Base-by-base conservation (phyloP, 2,888 invertebrate species). In the Ichneumoninae sp. region DNA sequence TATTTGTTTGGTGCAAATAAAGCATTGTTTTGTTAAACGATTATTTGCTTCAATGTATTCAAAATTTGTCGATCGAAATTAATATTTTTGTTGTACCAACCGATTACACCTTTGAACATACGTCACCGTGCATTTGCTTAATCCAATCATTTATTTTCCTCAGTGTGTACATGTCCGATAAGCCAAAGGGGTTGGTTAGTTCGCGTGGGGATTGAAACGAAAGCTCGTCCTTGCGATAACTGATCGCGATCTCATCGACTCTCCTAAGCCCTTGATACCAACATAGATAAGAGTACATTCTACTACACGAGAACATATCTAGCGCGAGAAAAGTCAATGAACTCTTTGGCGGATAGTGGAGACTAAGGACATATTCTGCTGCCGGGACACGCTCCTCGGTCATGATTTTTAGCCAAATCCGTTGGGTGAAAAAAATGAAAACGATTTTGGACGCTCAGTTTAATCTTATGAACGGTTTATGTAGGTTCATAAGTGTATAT, bases 271-370 rank as follows among this genome's bases (percentile, higher is more conserved):
- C 52, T 44, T 65, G 65, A 66, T 60, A 71, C 57, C 76, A 19
- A 26, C 40, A 80, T 80, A 54, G 83, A 83, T 80, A 66, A 16
- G 8, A 16, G 8, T 52, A 44, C 52, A 16, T 52, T 33, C 52
- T 33, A 70, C 36, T 72, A 26, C 26, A 26, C 50, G 33, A 22
- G 54, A 60, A 66, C 33, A 66, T 68, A 80, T 60, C 36, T 54
- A 52, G 71, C 30, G 66, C 54, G 65, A 75, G 54, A 71, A 16
- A 57, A 72, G 77, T 76, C 76, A 68, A 44, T 60, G 80, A 80
- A 76, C 76, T 22, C 13, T 47, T 13, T 1, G 16, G 50, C 13
- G 10, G 26, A 30, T 50, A 30, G 3, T 16, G 3, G 44, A 47
- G 40, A 47, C 4, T 47, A 16, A 47, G 10, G 10, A 10, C 40